Evolutionary conservation across 2,888 invertebrate species (phyloP), one percentile per base, ranked within the genome.

Genomic region (Sclerodermus sp.): DNA sequence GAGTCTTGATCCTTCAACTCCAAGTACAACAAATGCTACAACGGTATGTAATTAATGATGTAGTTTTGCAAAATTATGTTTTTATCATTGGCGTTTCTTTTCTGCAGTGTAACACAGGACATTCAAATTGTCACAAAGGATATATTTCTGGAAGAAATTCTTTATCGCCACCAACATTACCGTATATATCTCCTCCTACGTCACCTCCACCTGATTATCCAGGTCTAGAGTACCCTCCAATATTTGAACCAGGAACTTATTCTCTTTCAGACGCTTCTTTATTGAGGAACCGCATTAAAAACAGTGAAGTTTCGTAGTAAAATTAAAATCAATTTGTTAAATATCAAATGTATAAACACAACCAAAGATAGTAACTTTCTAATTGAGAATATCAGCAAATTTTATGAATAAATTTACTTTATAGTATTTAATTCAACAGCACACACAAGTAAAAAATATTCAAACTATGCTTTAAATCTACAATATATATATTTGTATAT

Each of bases 241-340:
- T 91, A 31, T 92, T 92, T 80, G 90, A 90, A 77, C 85, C 91
- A 0, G 92, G 91, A 79, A 90, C 88, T 0, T 92, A 92, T 79
- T 88, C 89, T 44, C 82, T 92, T 50, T 83, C 82, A 8, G 81
- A 83, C 70, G 84, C 80, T 23, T 75, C 75, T 2, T 50, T 76
- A 18, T 55, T 74, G 16, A 68, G 71, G 9, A 69, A 64, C 57
- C 68, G 75, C 6, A 51, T 47, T 31, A 68, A 64, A 50, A 68
- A 68, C 44, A 64, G 50, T 52, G 50, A 54, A 37, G 56, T 4
- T 9, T 13, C n/a, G 8, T 14, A 29, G 31, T 13, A 16, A 16
- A 10, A 23, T 17, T 40, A 37, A 18, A 4, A 14, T 34, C 34
- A 34, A 13, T 13, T 6, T 34, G 3, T 13, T 34, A 4, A 34